A percentile compares a stretch with the other conserved stretches of the same genome.
Evolutionary conservation across 2,113 vertebrate genomes (phyloP).

Genomic region (Melanocharis versteri): DNA sequence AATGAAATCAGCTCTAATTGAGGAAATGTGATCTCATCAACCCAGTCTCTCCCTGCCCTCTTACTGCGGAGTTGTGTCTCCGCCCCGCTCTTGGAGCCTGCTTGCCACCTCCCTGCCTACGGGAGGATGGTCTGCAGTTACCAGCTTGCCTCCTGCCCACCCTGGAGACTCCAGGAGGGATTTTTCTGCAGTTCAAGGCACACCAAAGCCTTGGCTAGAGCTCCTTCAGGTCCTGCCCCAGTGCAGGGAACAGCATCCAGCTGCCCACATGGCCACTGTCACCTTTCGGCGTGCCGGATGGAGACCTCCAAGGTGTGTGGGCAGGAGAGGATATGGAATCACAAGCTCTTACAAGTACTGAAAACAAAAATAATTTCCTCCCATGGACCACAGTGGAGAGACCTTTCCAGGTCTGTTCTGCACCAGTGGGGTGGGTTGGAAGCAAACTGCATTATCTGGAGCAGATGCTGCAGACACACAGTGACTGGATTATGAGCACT

Average conservation of each 20-base stretch:
- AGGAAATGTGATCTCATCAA: neutral
- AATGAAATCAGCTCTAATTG: neutral
- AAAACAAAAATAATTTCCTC: neutral
- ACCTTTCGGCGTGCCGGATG: fast-evolving
- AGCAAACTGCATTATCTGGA: neutral
- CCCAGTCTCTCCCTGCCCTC: too few species aligned
- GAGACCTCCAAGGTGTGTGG: neutral
- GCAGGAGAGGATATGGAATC: neutral
- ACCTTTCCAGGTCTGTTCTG: neutral
- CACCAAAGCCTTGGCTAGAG: neutral
- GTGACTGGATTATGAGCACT: neutral
- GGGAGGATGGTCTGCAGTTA: neutral
- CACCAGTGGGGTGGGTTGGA: neutral
- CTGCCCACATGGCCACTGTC: neutral
- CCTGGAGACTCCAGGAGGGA: fast-evolving
- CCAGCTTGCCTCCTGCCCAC: neutral
- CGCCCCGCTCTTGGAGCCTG: neutral
- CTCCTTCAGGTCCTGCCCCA: neutral
- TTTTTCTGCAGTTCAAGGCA: neutral
- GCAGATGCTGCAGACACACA: neutral
- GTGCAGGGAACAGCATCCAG: neutral
- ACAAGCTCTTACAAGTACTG: neutral
- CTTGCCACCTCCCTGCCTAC: too few species aligned
- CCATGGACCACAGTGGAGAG: fast-evolving
- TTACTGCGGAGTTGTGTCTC: neutral